Evolutionary conservation across 2,888 invertebrate species (phyloP).

Genomic region (Tethea ocularis): DNA sequence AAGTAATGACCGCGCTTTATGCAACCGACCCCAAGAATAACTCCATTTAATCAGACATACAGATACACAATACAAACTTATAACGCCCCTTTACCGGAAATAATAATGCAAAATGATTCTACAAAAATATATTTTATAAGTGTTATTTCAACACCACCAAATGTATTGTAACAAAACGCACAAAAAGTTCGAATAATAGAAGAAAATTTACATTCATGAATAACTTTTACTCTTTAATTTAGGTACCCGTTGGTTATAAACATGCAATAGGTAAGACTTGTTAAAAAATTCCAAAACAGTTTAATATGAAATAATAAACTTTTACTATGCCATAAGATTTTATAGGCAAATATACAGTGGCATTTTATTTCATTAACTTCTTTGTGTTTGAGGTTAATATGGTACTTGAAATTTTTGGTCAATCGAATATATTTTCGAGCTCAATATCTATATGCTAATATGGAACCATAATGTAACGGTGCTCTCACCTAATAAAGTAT

Average conservation of each 20-base stretch:
- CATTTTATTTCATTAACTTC: conserved; percentile 20
- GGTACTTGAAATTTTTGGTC: neutral
- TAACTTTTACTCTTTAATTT: neutral
- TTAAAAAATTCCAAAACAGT: conserved; percentile 22
- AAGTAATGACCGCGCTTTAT: too few relatives aligned
- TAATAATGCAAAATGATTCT: too few relatives aligned
- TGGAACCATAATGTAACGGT: too few relatives aligned
- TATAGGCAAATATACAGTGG: conserved; percentile 16
- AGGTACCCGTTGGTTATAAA: conserved; percentile 24
- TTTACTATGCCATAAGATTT: conserved; percentile 21
- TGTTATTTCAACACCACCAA: neutral
- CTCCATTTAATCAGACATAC: too few relatives aligned
- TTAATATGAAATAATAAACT: conserved; percentile 17
- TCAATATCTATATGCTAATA: too few relatives aligned
- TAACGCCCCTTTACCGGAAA: too few relatives aligned
- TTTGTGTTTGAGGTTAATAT: conserved; percentile 17
- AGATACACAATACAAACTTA: too few relatives aligned
- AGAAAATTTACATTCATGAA: neutral
- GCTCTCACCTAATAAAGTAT: too few relatives aligned
- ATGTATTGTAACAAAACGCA: neutral
- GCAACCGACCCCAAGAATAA: too few relatives aligned
- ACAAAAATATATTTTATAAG: neutral
- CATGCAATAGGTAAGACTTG: conserved; percentile 39
- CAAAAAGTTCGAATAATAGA: neutral
- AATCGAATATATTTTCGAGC: neutral